Percentiles rank a stretch among this genome's conserved stretches.
Conservation (phyloP, 2,888 invertebrate genomes). For the Athalia circularis region DNA sequence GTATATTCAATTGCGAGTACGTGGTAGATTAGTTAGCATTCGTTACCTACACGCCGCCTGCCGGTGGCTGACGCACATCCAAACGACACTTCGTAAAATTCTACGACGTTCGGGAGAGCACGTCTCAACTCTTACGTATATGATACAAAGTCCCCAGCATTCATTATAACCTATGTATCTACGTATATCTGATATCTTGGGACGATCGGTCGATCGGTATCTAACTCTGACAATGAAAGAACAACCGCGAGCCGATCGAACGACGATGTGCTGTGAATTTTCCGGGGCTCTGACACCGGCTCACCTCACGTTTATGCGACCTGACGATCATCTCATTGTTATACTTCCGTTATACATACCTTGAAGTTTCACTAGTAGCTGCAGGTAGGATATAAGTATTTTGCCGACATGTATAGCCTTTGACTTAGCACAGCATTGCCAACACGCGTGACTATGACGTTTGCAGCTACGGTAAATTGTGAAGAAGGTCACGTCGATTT, state of each 20-base stretch:
- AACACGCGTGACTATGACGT: neutral
- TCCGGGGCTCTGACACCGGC: too few species aligned
- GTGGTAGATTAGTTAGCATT: conserved; percentile 21
- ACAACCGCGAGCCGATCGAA: too few species aligned
- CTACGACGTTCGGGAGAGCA: neutral
- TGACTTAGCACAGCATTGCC: neutral
- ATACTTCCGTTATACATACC: too few species aligned
- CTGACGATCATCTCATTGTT: too few species aligned
- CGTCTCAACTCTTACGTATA: neutral
- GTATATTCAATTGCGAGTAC: neutral
- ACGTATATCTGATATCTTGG: neutral
- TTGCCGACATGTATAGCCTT: neutral
- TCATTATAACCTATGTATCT: neutral
- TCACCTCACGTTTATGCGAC: too few species aligned
- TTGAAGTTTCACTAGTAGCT: too few species aligned
- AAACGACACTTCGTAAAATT: conserved; percentile 1
- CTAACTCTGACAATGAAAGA: too few species aligned
- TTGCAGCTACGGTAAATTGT: conserved; percentile 23
- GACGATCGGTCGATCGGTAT: neutral
- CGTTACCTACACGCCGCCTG: neutral
- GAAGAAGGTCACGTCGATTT: conserved; percentile 11
- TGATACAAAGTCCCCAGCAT: too few species aligned
- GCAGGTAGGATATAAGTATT: neutral
- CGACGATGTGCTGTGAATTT: too few species aligned
- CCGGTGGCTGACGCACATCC: conserved; percentile 26